These are phyloP conservation scores for Leptinotarsa undecemlineata DNA, from an alignment of 1,140 invertebrate genomes.

Conservation along the genomic window DNA sequence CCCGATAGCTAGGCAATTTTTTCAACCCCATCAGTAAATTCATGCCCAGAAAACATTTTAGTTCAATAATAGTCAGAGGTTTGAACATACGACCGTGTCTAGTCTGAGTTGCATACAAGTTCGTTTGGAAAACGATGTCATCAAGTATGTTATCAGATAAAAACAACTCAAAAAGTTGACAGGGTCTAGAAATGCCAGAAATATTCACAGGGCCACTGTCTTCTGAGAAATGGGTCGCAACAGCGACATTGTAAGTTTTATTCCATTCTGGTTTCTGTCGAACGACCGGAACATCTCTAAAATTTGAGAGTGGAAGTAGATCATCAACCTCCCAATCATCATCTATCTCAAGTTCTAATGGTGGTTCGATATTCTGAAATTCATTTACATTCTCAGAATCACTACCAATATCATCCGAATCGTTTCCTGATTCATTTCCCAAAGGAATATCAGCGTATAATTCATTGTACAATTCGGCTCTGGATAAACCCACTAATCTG, in stretches of 20 bases:
- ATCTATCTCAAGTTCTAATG: conserved; percentile 2
- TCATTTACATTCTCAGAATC: conserved; percentile 4
- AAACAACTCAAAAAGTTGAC: conserved; percentile 20
- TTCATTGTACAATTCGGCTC: conserved; percentile 9
- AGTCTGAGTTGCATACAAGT: conserved; percentile 27
- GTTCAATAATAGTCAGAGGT: conserved; percentile 21
- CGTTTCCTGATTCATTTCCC: conserved; percentile 11
- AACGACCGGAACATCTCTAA: neutral
- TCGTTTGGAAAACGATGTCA: conserved; percentile 28
- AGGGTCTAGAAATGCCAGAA: conserved; percentile 1
- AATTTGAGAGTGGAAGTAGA: neutral
- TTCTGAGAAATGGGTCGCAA: neutral
- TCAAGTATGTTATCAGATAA: conserved; percentile 19
- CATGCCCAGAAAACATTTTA: conserved; percentile 30
- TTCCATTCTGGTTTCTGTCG: conserved; percentile 19
- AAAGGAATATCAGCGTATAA: conserved; percentile 21
- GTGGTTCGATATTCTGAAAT: neutral
- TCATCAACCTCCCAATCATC: conserved; percentile 20
- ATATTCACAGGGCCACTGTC: conserved; percentile 6
- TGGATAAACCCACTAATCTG: conserved; percentile 20
- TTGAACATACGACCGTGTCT: conserved; percentile 3
- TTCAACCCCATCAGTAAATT: conserved; percentile 34
- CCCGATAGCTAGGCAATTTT: conserved; percentile 33
- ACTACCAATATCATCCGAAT: conserved; percentile 13
- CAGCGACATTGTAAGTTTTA: conserved; percentile 1